Conservation (phyloP, 1,140 invertebrate species). For the Achroia grisella region DNA sequence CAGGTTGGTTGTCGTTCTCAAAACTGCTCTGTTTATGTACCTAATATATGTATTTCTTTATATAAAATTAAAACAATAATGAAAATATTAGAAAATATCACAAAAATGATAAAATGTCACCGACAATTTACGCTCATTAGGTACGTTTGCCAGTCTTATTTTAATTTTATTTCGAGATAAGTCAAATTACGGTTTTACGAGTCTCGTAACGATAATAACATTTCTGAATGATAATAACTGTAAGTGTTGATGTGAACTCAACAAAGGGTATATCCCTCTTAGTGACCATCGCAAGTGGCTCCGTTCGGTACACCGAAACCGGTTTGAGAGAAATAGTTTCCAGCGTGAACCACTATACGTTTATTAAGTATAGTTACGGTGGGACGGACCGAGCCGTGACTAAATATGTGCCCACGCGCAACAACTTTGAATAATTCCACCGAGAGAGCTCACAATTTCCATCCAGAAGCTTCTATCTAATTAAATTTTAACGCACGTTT, state of each 20-base stretch:
- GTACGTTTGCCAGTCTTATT: no score
- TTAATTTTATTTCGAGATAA: no score
- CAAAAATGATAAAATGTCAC: no score
- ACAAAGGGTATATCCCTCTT: conserved; percentile 29
- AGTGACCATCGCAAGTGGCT: conserved; percentile 26
- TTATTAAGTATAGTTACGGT: conserved; percentile 38
- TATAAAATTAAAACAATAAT: no score
- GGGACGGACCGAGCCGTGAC: conserved; percentile 36
- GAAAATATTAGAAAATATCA: no score
- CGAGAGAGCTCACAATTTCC: conserved; percentile 21
- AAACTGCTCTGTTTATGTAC: no score
- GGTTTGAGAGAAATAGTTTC: conserved; percentile 52
- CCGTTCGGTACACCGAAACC: conserved; percentile 34
- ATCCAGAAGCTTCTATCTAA: conserved; percentile 41
- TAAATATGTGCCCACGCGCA: conserved; percentile 57
- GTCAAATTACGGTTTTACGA: no score
- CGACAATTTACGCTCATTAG: no score
- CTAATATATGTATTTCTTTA: no score
- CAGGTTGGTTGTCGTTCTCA: no score
- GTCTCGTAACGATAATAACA: no score
- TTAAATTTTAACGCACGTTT: conserved; percentile 53
- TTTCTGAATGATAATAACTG: not conserved
- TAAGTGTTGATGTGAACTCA: conserved; percentile 3
- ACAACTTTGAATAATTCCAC: conserved; percentile 48
- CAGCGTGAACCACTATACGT: conserved; percentile 27